Base-by-base conservation (phyloP, 2,888 invertebrate species). In the Leptinotarsa juncta region DNA sequence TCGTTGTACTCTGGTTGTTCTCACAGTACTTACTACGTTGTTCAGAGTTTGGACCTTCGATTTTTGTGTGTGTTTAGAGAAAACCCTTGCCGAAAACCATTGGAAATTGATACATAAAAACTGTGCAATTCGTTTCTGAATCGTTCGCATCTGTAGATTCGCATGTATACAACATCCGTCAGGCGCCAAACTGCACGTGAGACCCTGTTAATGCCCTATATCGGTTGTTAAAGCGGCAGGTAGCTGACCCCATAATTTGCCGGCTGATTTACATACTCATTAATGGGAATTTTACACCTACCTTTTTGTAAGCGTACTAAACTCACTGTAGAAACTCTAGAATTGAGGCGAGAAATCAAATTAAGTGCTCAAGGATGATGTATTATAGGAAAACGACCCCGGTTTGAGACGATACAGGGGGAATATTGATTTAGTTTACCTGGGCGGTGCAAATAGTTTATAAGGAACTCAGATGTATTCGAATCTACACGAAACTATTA, bases 171-270 rank as follows among this genome's bases (percentile, higher is more conserved):
- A 5, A 32, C 32, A 32, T 32, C 32, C n/a, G 55, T 68, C 18
- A 20, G 53, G 32, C 53, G 50, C 53, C 53, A 32, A 23, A 23
- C n/a, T 67, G 20, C 53, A 53, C 50, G 51, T 67, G 51, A 23
- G 51, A 32, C 50, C 53, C 62, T 62, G 62, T 62, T 62, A 57
- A 62, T 62, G 62, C 62, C 62, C 62, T 32, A 62, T 62, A 62
- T 62, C 62, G 62, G n/a, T 12, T 62, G 62, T 42, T 23, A n/a
- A 51, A n/a, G 67, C 51, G 26, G 51, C 53, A 67, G 67, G 67
- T 67, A 67, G 67, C 50, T 67, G 67, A 67, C 67, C 67, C 67
- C 67, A 67, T 67, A 67, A 67, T 49, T 67, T 67, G 67, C 67
- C 26, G 67, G 18, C 67, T 53, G 51, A 67, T 67, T 67, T 67